Evolutionary conservation across 2,888 invertebrate species (phyloP), one percentile per base, ranked within the genome.

Genomic region (Caenorhabditis sp.): DNA sequence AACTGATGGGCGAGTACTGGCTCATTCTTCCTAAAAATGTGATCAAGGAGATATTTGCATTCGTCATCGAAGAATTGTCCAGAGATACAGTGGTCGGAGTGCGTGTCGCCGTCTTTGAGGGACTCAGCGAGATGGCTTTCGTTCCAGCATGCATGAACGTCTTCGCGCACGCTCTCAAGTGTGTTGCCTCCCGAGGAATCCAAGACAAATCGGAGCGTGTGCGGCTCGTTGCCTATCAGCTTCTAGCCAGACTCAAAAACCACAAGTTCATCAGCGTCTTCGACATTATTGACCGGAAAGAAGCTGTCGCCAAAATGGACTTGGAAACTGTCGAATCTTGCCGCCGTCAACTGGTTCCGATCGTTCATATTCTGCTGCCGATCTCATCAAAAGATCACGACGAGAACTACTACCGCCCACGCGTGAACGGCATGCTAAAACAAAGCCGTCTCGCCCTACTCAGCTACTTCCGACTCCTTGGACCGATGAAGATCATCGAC

Each of bases 191-290:
- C 4, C 22, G 41, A 15, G 73, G 68, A 35, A 55, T 79, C 17
- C 61, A 74, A n/a, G 79, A 79, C 50, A 61, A 46, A 52, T 71
- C 71, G 6, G 79, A 79, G 35, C 30, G 72, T 9, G 79, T 79
- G 2, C 53, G 79, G 13, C 30, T 72, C 4, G 62, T 37, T 22
- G 52, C 66, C 0, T 75, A 50, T 15, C 56, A 63, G 7, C 11
- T 70, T 4, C 22, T 79, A 1, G 22, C 46, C 11, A 26, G 37
- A 20, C 39, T 75, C 13, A 79, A 75, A 32, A 52, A 55, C 22
- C 74, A 79, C 37, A 58, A 73, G 26, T 79, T 56, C 20, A 50
- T 75, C 39, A 50, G 75, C 53, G 43, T 63, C 6, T 71, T 72
- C 63, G 55, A 76, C 6, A 45, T 81, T 13, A 52, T 74, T 6